Base-by-base conservation (phyloP, 2,888 invertebrate species). In the Agrotis segetum region DNA sequence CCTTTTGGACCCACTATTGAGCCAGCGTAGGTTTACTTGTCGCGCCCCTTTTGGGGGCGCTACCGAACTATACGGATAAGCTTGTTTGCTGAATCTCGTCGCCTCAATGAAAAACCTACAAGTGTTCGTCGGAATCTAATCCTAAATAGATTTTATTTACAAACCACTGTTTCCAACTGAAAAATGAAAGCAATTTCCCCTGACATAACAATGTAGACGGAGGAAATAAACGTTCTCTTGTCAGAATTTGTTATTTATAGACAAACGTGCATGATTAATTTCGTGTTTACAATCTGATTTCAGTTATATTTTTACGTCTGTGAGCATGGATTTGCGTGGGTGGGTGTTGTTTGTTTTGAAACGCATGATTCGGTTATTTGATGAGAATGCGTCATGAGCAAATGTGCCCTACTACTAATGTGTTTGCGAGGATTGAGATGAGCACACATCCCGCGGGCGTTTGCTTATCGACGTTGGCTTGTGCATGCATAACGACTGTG, bases 171-270 rank as follows among this genome's bases (percentile, higher is more conserved):
- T 88, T 88, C 76, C 76, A 85, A 87, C 82, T 87, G 86, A 90
- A 91, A 90, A 91, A 90, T 90, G 79, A 88, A 88, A 89, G 84
- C 89, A 88, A 92, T 92, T 90, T 90, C 87, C 90, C 85, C 81
- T 89, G 84, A 83, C 85, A 85, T 80, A 87, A 87, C 87, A 85
- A 74, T 77, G 69, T 80, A 80, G 76, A 86, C 85, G 83, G 71
- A 84, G 88, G 84, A 88, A 87, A 87, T 88, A 83, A 85, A 87
- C 83, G 80, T 85, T 84, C 83, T 80, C 66, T 83, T 80, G 77
- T 76, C 73, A 67, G 71, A 72, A 77, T 85, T 77, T 83, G 69
- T 72, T 82, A 77, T 86, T 87, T 84, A 79, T 85, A 84, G 82
- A 79, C 67, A 79, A 78, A 79, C 82, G 77, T 79, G 72, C 77